phyloP scores from a whole-genome alignment of 2,113 vertebrate species.

The Burhinus oedicnemus region DNA sequence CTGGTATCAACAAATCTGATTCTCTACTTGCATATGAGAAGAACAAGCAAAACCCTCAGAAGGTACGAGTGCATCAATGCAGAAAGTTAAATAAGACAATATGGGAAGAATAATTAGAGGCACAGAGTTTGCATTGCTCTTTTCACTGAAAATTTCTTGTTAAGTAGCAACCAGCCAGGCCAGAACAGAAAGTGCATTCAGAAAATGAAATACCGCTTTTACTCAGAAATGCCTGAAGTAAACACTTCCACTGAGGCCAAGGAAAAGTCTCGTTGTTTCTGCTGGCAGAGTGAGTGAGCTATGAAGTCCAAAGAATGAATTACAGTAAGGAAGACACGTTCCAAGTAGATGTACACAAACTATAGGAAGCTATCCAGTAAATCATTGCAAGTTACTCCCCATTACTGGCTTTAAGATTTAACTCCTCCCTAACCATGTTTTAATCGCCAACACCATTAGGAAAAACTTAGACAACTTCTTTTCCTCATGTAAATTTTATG shows the following conservation, averaged over 20 bases:
- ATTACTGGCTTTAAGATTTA: neutral
- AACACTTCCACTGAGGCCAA: conserved; percentile 7
- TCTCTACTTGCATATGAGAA: neutral
- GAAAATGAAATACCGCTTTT: conserved; percentile 13
- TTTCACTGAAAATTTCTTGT: neutral
- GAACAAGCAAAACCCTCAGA: neutral
- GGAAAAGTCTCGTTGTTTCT: neutral
- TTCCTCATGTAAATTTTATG: neutral
- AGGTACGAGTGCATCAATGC: neutral
- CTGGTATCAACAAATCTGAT: neutral
- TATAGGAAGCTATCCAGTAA: neutral
- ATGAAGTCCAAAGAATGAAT: neutral
- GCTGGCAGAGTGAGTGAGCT: neutral
- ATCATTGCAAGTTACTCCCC: neutral
- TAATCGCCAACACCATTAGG: neutral
- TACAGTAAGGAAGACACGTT: neutral
- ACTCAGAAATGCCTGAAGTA: neutral
- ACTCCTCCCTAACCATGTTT: neutral
- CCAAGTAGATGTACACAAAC: neutral
- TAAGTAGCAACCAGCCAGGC: neutral
- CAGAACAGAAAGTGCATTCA: neutral
- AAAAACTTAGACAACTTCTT: neutral
- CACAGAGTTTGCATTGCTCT: neutral
- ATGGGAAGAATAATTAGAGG: neutral
- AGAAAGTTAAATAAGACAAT: neutral